Base-by-base conservation (phyloP, 2,797 vertebrate species). In the Rhinella marina region DNA sequence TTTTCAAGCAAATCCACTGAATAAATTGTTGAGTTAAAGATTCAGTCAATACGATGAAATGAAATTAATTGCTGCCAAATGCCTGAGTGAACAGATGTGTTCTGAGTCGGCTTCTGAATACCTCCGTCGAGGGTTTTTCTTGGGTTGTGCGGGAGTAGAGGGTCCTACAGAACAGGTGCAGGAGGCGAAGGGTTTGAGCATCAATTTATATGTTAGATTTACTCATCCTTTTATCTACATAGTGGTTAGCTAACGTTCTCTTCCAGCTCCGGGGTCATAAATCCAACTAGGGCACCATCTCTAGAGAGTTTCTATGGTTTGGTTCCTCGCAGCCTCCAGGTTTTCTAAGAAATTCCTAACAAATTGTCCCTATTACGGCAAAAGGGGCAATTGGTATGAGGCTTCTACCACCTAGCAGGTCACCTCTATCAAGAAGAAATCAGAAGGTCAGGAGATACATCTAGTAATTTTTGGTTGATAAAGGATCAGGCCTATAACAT, bases 51-150 rank as follows among this genome's bases (percentile, higher is more conserved):
- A 72, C 57, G 66, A 59, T 84, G 66, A 84, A 72, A 84, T 72
- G 66, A 84, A 57, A 56, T 84, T 56, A 84, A 84, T 84, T 84
- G 82, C 82, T 73, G 68, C 52, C 66, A 72, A 72, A 84, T 73
- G 66, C 68, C 66, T 84, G 23, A 61, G 8, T 62, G 32, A 76
- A 61, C 70, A 75, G 83, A 84, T 84, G 70, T 50, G 83, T 75
- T 75, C 48, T 25, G 29, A 75, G 81, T 56, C 27, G 27, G 66
- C 27, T 70, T 70, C 25, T 72, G 66, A 84, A 84, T 72, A 41
- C 19, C 52, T 84, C 66, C 66, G 29, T 7, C 4, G 50, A 72
- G 82, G 62, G 82, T 11, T 56, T 48, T 29, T 84, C 29, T 61
- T 17, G 25, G 52, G 48, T 83, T 25, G 19, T 70, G 29, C 62